phyloP scores from a whole-genome alignment of 35 echinoderm and acorn worm genomes.

The Patiria miniata region DNA sequence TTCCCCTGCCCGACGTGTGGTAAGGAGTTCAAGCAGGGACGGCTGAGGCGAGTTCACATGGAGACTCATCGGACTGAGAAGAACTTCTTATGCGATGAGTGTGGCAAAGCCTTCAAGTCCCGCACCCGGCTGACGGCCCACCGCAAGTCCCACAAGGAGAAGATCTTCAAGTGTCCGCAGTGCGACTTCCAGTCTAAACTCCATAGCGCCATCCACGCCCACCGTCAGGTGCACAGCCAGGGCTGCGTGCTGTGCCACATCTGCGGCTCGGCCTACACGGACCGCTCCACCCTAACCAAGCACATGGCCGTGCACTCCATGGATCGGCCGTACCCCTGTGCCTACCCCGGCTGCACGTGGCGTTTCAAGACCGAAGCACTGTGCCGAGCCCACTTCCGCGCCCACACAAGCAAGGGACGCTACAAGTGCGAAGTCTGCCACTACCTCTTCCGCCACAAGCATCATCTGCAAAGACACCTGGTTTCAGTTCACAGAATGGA shows the following conservation, averaged over 20 bases:
- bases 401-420: constrained; percentile 65
- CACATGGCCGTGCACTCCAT: constrained; percentile 85
- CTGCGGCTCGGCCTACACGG: constrained; percentile 78
- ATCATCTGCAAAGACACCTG: constrained; percentile 77
- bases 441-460: constrained; percentile 67
- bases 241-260: constrained; percentile 80
- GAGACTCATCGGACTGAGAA: constrained; percentile 73
- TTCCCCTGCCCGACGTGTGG: constrained; percentile 13
- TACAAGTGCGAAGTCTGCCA: constrained; percentile 74
- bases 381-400: constrained; percentile 71
- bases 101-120: constrained; percentile 87
- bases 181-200: constrained; percentile 82
- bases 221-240: constrained; percentile 72
- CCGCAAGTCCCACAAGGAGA: constrained; percentile 64
- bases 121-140: constrained; percentile 62
- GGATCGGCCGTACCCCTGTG: constrained; percentile 74
- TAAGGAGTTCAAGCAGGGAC: constrained; percentile 10
- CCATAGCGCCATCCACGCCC: constrained; percentile 58
- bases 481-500: constrained; percentile 58
- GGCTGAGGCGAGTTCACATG: constrained; percentile 40
- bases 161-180: constrained; percentile 75
- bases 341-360: constrained; percentile 80
- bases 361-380: constrained; percentile 81
- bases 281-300: constrained; percentile 72
- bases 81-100: constrained; percentile 87